Evolutionary conservation across 2,888 invertebrate genomes (phyloP).

Genomic region (Oxycera nigricornis): DNA sequence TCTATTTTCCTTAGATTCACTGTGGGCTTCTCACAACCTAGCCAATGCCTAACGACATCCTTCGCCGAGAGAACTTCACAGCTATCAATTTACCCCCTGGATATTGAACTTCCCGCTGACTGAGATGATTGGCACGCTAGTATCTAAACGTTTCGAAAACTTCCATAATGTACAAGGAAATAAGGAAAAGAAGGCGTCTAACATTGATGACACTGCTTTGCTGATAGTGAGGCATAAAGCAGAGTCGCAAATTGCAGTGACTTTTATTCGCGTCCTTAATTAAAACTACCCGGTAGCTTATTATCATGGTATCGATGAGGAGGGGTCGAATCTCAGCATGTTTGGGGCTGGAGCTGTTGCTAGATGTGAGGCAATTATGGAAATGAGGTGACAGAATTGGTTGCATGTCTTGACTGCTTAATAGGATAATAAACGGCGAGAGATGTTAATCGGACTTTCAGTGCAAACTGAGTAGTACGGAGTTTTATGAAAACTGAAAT

Average conservation of each 20-base stretch:
- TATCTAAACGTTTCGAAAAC: not conserved
- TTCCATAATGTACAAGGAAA: not conserved
- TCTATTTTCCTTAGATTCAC: not conserved
- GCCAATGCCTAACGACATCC: not conserved
- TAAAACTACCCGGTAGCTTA: not conserved
- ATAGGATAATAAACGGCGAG: not conserved
- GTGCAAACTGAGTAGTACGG: too few species aligned
- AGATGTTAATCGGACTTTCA: too few species aligned
- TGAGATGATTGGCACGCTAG: constrained; percentile 35
- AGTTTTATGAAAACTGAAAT: too few species aligned
- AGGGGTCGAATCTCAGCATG: not conserved
- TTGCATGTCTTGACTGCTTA: constrained; percentile 16
- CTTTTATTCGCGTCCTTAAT: constrained; percentile 13
- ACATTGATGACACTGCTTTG: not conserved
- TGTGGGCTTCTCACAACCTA: not conserved
- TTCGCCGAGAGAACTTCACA: not conserved
- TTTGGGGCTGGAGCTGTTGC: not conserved
- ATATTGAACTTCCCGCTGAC: constrained; percentile 39
- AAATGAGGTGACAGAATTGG: not conserved
- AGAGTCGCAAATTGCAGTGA: not conserved
- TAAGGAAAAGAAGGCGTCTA: not conserved
- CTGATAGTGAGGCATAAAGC: constrained; percentile 27
- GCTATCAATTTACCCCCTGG: constrained; percentile 46
- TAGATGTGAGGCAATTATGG: not conserved
- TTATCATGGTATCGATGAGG: not conserved